These are phyloP conservation scores for Pedetes capensis DNA, from an alignment of 2,113 vertebrate species.

Conservation along the genomic window DNA sequence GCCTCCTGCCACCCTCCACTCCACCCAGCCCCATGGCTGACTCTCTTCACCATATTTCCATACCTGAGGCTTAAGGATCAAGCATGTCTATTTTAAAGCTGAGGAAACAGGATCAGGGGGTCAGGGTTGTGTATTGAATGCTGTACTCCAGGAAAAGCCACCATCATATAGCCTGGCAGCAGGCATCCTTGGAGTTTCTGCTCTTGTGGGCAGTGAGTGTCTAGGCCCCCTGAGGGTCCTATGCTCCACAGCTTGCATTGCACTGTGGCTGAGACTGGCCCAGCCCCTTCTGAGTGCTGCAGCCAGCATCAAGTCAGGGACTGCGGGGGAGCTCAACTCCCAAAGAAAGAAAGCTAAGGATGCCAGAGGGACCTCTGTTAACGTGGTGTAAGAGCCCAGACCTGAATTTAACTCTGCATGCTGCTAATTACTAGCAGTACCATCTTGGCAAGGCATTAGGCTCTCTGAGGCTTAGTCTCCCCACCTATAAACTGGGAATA, in stretches of 20 bases:
- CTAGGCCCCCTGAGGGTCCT: no score
- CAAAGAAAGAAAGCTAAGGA: not conserved
- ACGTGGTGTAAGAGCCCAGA: not conserved
- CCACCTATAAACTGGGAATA: not conserved
- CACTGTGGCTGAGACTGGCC: not conserved
- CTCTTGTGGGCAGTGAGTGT: not conserved
- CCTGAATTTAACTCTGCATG: not conserved
- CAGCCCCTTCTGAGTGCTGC: not conserved
- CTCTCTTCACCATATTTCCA: not conserved
- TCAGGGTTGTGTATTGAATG: not conserved
- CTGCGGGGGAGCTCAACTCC: not conserved
- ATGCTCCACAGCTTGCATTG: not conserved
- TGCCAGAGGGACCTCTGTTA: not conserved
- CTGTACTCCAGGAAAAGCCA: not conserved
- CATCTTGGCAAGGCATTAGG: not conserved
- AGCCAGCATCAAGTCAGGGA: not conserved
- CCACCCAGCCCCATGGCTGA: rapidly evolving
- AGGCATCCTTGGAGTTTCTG: not conserved
- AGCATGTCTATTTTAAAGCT: not conserved
- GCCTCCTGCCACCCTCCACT: not conserved
- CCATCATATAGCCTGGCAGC: not conserved
- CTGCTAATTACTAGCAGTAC: not conserved
- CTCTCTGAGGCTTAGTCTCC: not conserved
- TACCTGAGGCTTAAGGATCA: not conserved
- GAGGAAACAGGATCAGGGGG: not conserved